Conservation (phyloP, 2,797 vertebrate species). For the Novumbra hubbsi region DNA sequence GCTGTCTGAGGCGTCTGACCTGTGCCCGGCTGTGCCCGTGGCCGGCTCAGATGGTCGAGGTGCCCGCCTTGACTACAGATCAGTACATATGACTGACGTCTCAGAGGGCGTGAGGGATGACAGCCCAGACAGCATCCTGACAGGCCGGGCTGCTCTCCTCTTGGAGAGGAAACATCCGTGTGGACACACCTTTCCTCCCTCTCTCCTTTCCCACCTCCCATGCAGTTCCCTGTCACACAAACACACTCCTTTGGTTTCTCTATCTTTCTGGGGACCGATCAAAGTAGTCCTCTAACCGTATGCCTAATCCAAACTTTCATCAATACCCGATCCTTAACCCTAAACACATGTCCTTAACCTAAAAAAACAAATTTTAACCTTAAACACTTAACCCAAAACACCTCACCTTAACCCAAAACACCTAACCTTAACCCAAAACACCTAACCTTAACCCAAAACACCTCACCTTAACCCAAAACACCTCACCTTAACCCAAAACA, state of each 20-base stretch:
- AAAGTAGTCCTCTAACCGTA: too few species aligned
- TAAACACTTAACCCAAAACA: too few species aligned
- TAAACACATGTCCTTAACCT: too few species aligned
- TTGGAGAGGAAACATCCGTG: not conserved
- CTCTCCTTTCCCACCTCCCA: not conserved
- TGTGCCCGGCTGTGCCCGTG: not conserved
- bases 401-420: too few species aligned
- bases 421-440: too few species aligned
- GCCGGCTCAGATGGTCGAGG: not conserved
- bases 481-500: too few species aligned
- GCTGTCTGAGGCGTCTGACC: not conserved
- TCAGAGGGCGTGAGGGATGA: slow-evolving; percentile 30
- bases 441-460: too few species aligned
- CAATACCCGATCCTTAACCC: too few species aligned
- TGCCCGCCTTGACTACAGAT: slow-evolving; percentile 1
- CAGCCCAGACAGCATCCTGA: slow-evolving; percentile 55
- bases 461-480: too few species aligned
- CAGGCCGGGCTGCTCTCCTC: slow-evolving; percentile 36
- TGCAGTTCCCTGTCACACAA: slow-evolving; percentile 20
- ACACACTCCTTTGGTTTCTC: not conserved
- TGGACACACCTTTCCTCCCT: not conserved
- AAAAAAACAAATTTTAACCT: too few species aligned
- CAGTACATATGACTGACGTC: not conserved
- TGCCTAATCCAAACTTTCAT: too few species aligned
- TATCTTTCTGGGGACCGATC: too few species aligned